These are phyloP conservation scores for Lagria hirta DNA, from an alignment of 2,888 invertebrate species.

Conservation along the genomic window DNA sequence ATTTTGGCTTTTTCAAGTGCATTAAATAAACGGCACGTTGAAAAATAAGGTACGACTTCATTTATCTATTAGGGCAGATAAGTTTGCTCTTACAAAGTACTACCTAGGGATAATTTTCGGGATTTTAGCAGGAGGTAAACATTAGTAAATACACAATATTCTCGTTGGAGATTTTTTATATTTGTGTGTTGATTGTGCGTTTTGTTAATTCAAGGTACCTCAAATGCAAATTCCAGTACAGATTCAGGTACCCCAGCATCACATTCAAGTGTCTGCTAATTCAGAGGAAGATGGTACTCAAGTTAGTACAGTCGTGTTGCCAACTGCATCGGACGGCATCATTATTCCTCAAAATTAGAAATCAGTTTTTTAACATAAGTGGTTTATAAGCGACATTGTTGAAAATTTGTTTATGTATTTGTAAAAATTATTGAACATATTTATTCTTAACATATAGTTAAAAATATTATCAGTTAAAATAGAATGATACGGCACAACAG, in stretches of 20 bases:
- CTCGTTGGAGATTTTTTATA: conserved; percentile 1
- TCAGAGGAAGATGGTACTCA: conserved; percentile 47
- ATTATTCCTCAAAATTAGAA: conserved; percentile 28
- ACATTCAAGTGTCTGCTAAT: conserved; percentile 48
- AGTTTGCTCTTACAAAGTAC: too few relatives aligned
- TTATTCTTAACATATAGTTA: conserved; percentile 24
- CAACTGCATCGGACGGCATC: conserved; percentile 55
- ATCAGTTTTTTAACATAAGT: conserved; percentile 18
- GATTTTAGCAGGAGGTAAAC: too few relatives aligned
- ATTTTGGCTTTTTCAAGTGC: too few relatives aligned
- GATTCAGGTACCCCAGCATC: conserved; percentile 65
- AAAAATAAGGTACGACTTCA: too few relatives aligned
- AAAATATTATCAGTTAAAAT: too few relatives aligned
- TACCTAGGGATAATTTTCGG: too few relatives aligned
- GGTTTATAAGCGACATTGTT: conserved; percentile 27
- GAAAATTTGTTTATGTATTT: conserved; percentile 18
- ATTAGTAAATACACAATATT: not conserved
- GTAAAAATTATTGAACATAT: conserved; percentile 24
- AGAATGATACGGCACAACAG: too few relatives aligned
- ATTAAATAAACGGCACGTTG: too few relatives aligned
- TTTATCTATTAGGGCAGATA: too few relatives aligned
- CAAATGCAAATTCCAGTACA: conserved; percentile 65
- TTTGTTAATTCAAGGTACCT: conserved; percentile 56
- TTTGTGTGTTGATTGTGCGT: conserved; percentile 2
- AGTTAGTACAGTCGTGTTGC: conserved; percentile 58